These are phyloP conservation scores for Madoqua kirkii DNA, from an alignment of 2,113 vertebrate species.

Conservation along the genomic window DNA sequence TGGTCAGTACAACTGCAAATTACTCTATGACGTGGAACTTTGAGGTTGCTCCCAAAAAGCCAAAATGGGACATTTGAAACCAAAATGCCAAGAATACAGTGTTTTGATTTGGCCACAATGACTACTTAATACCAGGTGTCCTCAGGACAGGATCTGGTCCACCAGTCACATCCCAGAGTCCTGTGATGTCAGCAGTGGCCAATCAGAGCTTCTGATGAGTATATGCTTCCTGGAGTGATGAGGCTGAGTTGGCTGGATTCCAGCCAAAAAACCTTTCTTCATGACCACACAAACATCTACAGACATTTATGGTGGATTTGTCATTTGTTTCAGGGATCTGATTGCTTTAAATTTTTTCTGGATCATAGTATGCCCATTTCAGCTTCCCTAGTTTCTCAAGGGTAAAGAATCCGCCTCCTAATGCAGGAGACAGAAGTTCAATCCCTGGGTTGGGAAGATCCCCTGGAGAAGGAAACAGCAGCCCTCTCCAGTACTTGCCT, in stretches of 20 bases:
- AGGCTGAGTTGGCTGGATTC: background rate
- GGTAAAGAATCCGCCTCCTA: background rate
- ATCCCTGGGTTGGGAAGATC: background rate
- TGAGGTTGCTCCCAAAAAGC: background rate
- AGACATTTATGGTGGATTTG: background rate
- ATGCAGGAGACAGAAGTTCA: background rate
- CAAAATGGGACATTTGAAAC: background rate
- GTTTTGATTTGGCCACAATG: background rate
- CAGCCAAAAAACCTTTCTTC: background rate
- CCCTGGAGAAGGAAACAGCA: background rate
- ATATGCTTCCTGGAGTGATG: background rate
- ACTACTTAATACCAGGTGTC: background rate
- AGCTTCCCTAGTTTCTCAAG: background rate
- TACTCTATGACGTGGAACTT: background rate
- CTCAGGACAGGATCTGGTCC: background rate
- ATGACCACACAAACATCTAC: background rate
- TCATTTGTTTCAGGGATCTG: background rate
- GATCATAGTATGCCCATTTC: background rate
- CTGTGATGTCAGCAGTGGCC: background rate
- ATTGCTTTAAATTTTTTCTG: background rate
- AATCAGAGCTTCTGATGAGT: background rate
- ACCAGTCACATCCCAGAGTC: background rate
- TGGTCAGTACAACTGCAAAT: background rate
- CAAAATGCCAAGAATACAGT: background rate
- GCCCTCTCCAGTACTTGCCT: background rate